Conservation (phyloP, 2,797 vertebrate species). For the Simalia tracyae region DNA sequence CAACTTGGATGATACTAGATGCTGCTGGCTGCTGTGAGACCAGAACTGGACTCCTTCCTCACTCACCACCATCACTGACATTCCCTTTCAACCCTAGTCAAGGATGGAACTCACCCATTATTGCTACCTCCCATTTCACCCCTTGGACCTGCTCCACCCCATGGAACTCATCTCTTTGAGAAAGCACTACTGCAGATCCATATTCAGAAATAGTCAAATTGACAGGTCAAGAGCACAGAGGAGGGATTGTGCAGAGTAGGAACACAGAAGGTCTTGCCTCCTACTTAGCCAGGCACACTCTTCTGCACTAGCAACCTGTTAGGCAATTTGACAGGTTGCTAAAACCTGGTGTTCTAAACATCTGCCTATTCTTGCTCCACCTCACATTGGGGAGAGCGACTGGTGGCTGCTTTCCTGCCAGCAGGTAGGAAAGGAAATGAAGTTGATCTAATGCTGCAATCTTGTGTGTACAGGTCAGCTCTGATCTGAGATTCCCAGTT, state of each 20-base stretch:
- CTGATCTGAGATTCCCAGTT: background rate
- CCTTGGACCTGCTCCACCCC: background rate
- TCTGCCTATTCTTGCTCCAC: background rate
- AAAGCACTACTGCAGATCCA: background rate
- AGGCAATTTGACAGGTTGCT: background rate
- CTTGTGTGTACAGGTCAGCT: background rate
- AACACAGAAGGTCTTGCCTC: background rate
- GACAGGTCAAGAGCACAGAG: background rate
- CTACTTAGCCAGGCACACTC: background rate
- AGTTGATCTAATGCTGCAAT: background rate
- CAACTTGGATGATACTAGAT: background rate
- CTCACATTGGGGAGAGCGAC: background rate
- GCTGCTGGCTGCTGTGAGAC: background rate
- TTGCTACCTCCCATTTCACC: background rate
- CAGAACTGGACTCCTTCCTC: background rate
- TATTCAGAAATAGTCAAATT: background rate
- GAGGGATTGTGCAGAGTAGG: background rate
- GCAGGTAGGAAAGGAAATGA: background rate
- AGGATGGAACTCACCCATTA: background rate
- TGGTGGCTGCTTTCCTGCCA: background rate
- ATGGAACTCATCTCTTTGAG: background rate
- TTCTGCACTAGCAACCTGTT: background rate
- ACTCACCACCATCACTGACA: background rate
- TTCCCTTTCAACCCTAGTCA: background rate
- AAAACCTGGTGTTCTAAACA: background rate